A percentile compares a stretch with the other conserved stretches of the same genome.
Conservation (phyloP, 2,888 invertebrate species). For the Xylocampa areola region DNA sequence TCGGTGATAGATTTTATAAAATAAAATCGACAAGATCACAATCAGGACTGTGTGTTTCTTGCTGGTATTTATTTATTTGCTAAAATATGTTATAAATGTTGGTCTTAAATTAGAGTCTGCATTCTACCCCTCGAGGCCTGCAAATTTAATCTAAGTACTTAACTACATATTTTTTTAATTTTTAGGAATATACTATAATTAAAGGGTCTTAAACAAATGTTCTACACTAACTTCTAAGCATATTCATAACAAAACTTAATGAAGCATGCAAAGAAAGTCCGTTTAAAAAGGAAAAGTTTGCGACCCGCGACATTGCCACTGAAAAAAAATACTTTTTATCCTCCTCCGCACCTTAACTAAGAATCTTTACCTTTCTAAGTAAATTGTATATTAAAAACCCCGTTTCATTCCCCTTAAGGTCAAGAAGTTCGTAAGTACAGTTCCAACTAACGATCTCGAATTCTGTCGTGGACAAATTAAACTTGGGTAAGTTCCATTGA, state of each 20-base stretch:
- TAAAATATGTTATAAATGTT: no score
- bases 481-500: slow-evolving; percentile 67
- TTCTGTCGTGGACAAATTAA: slow-evolving; percentile 62
- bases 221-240: not conserved
- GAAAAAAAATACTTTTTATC: slow-evolving; percentile 2
- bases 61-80: no score
- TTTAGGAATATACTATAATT: no score
- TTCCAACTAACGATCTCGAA: slow-evolving; percentile 47
- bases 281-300: slow-evolving; percentile 6
- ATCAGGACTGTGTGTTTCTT: no score
- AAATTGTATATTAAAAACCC: slow-evolving; percentile 27
- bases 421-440: slow-evolving; percentile 48
- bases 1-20: no score
- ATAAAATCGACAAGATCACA: no score
- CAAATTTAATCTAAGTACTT: no score
- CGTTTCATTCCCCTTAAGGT: slow-evolving; percentile 22
- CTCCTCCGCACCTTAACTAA: not conserved
- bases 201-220: not conserved
- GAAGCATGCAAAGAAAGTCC: not conserved
- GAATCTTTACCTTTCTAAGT: slow-evolving; percentile 7
- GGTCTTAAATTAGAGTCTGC: no score
- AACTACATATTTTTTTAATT: no score
- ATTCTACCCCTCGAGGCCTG: no score
- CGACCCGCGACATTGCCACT: not conserved
- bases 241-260: not conserved